Evolutionary conservation across 1,140 invertebrate genomes (phyloP).

Genomic region (Phymorhynchus buccinoides): DNA sequence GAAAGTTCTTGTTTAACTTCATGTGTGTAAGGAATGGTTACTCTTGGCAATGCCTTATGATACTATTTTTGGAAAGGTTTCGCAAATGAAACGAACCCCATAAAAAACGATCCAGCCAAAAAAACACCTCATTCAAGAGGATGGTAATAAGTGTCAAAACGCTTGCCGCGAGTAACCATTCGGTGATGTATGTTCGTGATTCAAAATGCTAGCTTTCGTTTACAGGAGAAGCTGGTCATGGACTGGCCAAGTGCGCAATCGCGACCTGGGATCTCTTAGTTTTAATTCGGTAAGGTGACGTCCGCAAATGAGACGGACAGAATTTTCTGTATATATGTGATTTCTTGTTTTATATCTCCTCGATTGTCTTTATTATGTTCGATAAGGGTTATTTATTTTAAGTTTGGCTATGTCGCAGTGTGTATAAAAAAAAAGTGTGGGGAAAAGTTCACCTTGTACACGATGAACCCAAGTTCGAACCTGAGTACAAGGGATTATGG

Average conservation of each 20-base stretch:
- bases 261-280: not conserved
- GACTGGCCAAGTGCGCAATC: not conserved
- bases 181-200: not conserved
- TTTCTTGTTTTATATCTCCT: not conserved
- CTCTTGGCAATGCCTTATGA: not conserved
- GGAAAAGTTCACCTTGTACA: no score
- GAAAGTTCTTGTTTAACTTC: not conserved
- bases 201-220: not conserved
- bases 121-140: not conserved
- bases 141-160: not conserved
- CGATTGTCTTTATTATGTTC: not conserved
- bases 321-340: not conserved
- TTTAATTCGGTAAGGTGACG: constrained; percentile 27
- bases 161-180: not conserved
- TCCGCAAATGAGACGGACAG: not conserved
- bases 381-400: not conserved
- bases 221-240: not conserved
- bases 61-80: not conserved
- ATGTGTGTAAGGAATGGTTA: not conserved
- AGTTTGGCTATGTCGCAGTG: not conserved
- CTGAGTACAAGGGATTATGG: no score
- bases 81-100: not conserved
- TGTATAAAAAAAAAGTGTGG: not conserved
- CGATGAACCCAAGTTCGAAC: no score
- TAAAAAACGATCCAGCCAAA: not conserved